phyloP scores from a whole-genome alignment of 2,797 vertebrate species.

The Notamacropus eugenii region DNA sequence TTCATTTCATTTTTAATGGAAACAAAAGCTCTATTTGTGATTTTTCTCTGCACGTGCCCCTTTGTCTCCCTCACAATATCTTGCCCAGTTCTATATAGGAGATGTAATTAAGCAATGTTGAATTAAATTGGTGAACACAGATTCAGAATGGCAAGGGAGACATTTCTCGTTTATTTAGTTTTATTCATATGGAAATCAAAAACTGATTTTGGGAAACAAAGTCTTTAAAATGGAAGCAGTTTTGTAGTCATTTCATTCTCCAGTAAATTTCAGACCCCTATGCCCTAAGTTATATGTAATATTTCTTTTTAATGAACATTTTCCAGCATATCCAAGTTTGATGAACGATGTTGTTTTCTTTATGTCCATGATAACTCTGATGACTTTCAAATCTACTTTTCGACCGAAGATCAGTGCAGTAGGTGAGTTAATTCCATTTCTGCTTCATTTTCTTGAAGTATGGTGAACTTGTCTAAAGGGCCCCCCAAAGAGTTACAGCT shows the following conservation, averaged over 20 bases:
- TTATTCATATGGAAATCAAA: constrained; percentile 48
- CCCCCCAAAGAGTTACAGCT: not conserved
- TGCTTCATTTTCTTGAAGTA: constrained; percentile 13
- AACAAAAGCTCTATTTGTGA: constrained; percentile 31
- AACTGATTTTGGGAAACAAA: constrained; percentile 46
- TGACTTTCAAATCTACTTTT: constrained; percentile 99
- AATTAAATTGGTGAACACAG: constrained; percentile 44
- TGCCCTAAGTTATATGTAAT: constrained; percentile 22
- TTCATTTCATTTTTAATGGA: constrained; percentile 46
- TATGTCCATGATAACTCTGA: constrained; percentile 96
- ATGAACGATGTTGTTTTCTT: constrained; percentile 97
- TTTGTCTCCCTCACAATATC: constrained; percentile 18
- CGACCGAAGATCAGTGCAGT: constrained; percentile 93
- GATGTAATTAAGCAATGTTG: constrained; percentile 39
- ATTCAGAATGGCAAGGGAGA: constrained; percentile 26
- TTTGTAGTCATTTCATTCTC: constrained; percentile 28
- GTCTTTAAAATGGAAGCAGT: constrained; percentile 54
- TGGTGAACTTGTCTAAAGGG: constrained; percentile 29
- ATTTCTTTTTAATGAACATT: constrained; percentile 70
- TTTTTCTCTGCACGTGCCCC: not conserved
- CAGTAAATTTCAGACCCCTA: constrained; percentile 10
- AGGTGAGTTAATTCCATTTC: constrained; percentile 87
- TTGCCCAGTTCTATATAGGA: constrained; percentile 37
- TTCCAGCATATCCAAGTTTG: constrained; percentile 95
- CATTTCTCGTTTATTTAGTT: constrained; percentile 45